Conservation (phyloP, 2,888 invertebrate species). For the Clivina fossor region DNA sequence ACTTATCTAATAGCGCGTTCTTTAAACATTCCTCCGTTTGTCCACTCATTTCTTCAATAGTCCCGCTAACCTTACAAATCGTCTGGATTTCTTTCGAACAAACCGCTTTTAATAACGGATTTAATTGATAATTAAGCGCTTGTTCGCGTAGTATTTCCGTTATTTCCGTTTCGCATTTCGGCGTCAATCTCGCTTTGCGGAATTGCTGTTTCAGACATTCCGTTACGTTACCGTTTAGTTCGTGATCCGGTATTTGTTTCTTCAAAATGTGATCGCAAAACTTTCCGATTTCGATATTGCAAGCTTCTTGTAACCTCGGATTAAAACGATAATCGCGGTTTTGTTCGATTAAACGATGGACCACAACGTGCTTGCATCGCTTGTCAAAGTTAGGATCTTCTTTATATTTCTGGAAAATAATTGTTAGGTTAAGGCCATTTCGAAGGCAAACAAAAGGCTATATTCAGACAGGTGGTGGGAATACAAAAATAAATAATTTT, state of each 20-base stretch:
- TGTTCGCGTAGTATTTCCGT: slow-evolving; percentile 81
- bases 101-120: slow-evolving; percentile 80
- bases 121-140: slow-evolving; percentile 86
- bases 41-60: slow-evolving; percentile 59
- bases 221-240: slow-evolving; percentile 81
- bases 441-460: too few species aligned
- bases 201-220: slow-evolving; percentile 82
- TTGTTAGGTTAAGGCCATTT: too few species aligned
- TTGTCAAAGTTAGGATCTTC: slow-evolving; percentile 78
- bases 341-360: slow-evolving; percentile 86
- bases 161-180: slow-evolving; percentile 81
- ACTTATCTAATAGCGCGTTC: slow-evolving; percentile 71
- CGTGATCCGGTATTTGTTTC: slow-evolving; percentile 63
- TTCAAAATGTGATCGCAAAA: slow-evolving; percentile 54
- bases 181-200: slow-evolving; percentile 70
- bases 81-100: slow-evolving; percentile 75
- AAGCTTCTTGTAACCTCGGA: slow-evolving; percentile 77
- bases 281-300: slow-evolving; percentile 78
- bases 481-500: too few species aligned
- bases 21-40: slow-evolving; percentile 91
- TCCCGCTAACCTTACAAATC: slow-evolving; percentile 59
- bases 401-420: slow-evolving; percentile 68
- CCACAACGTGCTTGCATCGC: slow-evolving; percentile 81
- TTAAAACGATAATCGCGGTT: slow-evolving; percentile 89
- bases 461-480: too few species aligned